These are phyloP conservation scores for Ridgeia piscesae DNA, from an alignment of 1,140 invertebrate genomes.

Conservation along the genomic window DNA sequence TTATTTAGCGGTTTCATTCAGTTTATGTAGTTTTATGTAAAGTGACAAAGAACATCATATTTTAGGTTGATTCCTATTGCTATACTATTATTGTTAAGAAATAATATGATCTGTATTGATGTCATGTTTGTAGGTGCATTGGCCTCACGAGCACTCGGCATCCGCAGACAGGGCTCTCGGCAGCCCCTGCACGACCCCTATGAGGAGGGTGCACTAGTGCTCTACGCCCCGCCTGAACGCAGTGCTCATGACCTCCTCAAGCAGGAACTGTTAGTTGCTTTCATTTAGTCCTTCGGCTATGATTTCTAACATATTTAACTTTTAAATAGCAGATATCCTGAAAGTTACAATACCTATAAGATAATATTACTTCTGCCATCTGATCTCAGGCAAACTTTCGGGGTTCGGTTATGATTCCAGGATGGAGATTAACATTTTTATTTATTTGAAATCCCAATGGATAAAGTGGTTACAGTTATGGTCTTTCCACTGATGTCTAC, in stretches of 20 bases:
- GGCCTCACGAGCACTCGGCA: conserved; percentile 70
- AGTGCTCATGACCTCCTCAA: conserved; percentile 84
- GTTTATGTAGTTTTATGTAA: too few species aligned
- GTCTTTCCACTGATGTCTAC: too few species aligned
- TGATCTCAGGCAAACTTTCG: too few species aligned
- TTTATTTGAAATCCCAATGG: too few species aligned
- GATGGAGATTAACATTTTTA: too few species aligned
- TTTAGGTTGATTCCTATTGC: not conserved
- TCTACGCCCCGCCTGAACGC: conserved; percentile 82
- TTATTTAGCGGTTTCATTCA: too few species aligned
- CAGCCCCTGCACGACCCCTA: conserved; percentile 89
- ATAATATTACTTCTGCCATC: too few species aligned
- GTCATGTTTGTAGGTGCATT: conserved; percentile 48
- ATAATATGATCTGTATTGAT: not conserved
- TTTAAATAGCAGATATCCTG: too few species aligned
- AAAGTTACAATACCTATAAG: too few species aligned
- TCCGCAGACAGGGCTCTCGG: conserved; percentile 69
- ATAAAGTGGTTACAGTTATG: too few species aligned
- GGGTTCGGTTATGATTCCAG: too few species aligned
- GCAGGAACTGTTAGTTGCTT: conserved; percentile 63
- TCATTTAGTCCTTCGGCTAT: not conserved
- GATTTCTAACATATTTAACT: not conserved
- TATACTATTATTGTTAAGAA: not conserved
- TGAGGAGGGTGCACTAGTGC: conserved; percentile 88
- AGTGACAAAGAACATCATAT: too few species aligned